A percentile compares a stretch with the other conserved stretches of the same genome.
Evolutionary conservation across 1,140 invertebrate species (phyloP).

Genomic region (Stratiolaelaps scimitus): DNA sequence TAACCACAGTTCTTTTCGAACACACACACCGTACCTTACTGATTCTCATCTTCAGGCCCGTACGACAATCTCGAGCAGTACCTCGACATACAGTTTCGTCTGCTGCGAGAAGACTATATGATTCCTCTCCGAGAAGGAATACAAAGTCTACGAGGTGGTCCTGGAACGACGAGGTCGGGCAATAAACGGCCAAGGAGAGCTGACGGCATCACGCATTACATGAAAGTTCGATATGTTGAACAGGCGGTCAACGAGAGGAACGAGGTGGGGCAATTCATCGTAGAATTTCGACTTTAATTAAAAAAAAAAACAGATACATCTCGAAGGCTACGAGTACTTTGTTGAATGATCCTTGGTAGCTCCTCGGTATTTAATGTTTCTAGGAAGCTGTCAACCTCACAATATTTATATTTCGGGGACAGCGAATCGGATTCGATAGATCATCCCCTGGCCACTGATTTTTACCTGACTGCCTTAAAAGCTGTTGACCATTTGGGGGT

Average conservation of each 20-base stretch:
- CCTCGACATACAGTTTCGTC: slow-evolving; percentile 45
- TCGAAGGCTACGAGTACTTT: not conserved
- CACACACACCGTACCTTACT: too few species aligned
- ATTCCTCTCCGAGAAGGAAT: slow-evolving; percentile 42
- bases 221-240: not conserved
- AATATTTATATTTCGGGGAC: not conserved
- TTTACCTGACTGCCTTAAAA: too few species aligned
- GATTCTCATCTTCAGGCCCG: not conserved
- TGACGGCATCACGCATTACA: not conserved
- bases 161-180: not conserved
- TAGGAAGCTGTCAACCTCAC: not conserved
- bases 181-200: not conserved
- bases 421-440: not conserved
- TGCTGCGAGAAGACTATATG: slow-evolving; percentile 46
- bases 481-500: too few species aligned
- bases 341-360: not conserved
- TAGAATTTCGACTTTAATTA: not conserved
- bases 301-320: not conserved
- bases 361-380: not conserved
- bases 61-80: slow-evolving; percentile 44
- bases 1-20: too few species aligned
- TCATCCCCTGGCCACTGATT: too few species aligned
- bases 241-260: not conserved
- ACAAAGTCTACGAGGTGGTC: not conserved
- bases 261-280: not conserved